phyloP scores from a whole-genome alignment of 2,797 vertebrate genomes.

The Ceyx erithaca region DNA sequence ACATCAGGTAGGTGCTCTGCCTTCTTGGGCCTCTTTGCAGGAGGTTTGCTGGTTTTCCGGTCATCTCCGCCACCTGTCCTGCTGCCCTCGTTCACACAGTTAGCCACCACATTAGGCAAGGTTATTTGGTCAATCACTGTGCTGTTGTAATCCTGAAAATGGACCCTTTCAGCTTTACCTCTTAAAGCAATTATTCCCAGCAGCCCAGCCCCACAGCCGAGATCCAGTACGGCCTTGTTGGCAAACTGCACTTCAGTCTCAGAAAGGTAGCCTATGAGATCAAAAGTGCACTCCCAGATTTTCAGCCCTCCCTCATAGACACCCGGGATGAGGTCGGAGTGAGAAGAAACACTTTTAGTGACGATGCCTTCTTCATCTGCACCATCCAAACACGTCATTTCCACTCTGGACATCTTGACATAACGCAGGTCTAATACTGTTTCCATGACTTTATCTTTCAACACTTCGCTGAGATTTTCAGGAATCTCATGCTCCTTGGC shows the following conservation, averaged over 20 bases:
- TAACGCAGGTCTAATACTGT: not conserved
- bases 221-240: constrained; percentile 87
- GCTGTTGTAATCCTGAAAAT: constrained; percentile 96
- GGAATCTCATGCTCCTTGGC: constrained; percentile 76
- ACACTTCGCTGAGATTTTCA: constrained; percentile 43
- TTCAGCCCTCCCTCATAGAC: constrained; percentile 97
- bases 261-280: constrained; percentile 87
- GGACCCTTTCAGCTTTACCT: constrained; percentile 83
- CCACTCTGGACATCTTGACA: constrained; percentile 17
- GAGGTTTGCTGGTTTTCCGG: not conserved
- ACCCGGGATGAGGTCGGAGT: constrained; percentile 93
- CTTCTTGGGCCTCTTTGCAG: constrained; percentile 56
- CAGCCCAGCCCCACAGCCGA: constrained; percentile 94
- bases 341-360: constrained; percentile 80
- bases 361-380: constrained; percentile 80
- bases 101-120: constrained; percentile 86
- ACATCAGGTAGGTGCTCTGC: not conserved
- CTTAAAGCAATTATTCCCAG: constrained; percentile 89
- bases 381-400: not conserved
- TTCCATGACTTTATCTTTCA: constrained; percentile 74
- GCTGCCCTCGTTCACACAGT: constrained; percentile 61
- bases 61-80: not conserved
- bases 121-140: constrained; percentile 93
- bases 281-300: constrained; percentile 98
- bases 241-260: constrained; percentile 81